Percentiles rank a stretch among this genome's conserved stretches.
Evolutionary conservation across 2,113 vertebrate species (phyloP).

Genomic region (Limnothrissa miodon): DNA sequence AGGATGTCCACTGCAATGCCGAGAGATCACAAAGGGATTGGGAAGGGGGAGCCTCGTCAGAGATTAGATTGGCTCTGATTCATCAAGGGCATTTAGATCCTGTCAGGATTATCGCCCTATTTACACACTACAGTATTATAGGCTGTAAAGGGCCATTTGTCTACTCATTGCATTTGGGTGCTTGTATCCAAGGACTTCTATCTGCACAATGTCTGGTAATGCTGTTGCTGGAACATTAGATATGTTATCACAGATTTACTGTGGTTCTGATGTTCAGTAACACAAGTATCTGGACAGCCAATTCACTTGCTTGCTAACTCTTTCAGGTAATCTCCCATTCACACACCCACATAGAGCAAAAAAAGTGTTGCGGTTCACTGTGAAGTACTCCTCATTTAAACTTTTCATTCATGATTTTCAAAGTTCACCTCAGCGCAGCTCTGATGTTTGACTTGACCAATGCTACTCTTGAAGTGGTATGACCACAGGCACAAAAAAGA

Average conservation of each 20-base stretch:
- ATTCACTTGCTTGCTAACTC: too few species aligned
- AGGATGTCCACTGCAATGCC: slow-evolving; percentile 64
- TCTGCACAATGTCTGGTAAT: neutral
- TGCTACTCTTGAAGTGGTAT: neutral
- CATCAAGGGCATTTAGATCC: neutral
- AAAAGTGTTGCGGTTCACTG: too few species aligned
- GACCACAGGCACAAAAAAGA: neutral
- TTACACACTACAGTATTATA: neutral
- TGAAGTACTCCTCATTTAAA: neutral
- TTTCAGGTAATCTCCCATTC: too few species aligned
- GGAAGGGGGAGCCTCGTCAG: too few species aligned
- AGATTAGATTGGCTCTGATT: neutral
- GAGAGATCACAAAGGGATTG: neutral
- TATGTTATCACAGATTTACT: too few species aligned
- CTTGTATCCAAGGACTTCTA: neutral
- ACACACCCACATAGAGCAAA: too few species aligned
- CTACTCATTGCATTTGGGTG: neutral
- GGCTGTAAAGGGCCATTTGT: neutral
- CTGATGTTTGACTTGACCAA: neutral
- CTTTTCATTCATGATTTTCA: neutral
- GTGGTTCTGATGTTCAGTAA: too few species aligned
- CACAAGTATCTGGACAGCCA: too few species aligned
- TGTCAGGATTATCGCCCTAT: neutral
- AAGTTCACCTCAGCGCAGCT: neutral
- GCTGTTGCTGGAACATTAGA: too few species aligned